Conservation (phyloP, 2,888 invertebrate genomes). For the Plagodis dolabraria region DNA sequence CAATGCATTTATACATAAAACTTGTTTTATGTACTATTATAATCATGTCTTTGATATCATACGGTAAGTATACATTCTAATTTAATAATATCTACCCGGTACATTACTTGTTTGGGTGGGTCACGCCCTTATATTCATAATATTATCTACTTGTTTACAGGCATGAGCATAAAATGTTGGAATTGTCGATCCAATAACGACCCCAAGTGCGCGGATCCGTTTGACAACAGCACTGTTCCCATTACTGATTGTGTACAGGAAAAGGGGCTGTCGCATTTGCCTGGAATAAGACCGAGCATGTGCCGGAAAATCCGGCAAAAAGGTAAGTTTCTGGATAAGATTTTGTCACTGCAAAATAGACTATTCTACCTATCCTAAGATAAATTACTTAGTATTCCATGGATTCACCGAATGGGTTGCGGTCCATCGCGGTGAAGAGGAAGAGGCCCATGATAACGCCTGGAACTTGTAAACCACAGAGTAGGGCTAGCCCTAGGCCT, state of each 20-base stretch:
- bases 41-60: conserved; percentile 43
- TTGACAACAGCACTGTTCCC: conserved; percentile 94
- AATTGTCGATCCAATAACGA: conserved; percentile 95
- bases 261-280: conserved; percentile 86
- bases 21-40: conserved; percentile 25
- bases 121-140: conserved; percentile 17
- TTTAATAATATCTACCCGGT: too few species aligned
- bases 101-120: not conserved
- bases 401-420: too few species aligned
- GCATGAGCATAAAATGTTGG: conserved; percentile 93
- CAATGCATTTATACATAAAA: conserved; percentile 20
- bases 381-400: not conserved
- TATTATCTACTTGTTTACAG: conserved; percentile 71
- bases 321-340: conserved; percentile 78
- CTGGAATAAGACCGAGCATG: conserved; percentile 91
- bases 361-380: not conserved
- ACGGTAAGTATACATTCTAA: conserved; percentile 45
- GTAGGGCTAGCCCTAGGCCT: too few species aligned
- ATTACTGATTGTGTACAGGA: conserved; percentile 91
- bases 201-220: conserved; percentile 96
- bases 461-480: too few species aligned
- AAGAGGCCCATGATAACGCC: too few species aligned
- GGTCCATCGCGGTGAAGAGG: too few species aligned
- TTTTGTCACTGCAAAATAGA: not conserved
- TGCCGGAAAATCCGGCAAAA: conserved; percentile 96